Percentiles rank a stretch among this genome's conserved stretches.
phyloP scores from a whole-genome alignment of 2,113 vertebrate species.

The Corythornis cristatus region DNA sequence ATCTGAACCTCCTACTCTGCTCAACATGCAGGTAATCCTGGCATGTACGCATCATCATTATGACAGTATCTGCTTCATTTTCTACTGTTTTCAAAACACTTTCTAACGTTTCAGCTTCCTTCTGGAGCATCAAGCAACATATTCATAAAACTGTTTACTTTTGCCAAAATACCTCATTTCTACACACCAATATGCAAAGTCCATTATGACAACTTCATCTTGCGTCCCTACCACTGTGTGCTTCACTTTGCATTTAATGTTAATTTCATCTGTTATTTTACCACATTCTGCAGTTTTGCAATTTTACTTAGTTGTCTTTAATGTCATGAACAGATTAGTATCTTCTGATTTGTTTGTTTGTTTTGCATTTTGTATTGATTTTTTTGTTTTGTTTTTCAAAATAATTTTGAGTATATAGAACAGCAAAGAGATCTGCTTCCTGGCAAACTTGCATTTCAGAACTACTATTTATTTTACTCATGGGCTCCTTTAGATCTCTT shows the following conservation, averaged over 20 bases:
- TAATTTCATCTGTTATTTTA: constrained; percentile 2
- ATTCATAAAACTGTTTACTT: background rate
- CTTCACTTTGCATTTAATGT: background rate
- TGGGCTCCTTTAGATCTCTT: background rate
- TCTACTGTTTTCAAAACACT: background rate
- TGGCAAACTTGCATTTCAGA: background rate
- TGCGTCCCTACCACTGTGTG: background rate
- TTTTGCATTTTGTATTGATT: too few species aligned
- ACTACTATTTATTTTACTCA: background rate
- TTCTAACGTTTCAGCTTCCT: background rate
- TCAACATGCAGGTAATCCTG: background rate
- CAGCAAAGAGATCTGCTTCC: background rate
- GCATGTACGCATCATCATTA: background rate
- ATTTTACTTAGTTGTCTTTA: background rate
- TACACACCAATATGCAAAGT: background rate
- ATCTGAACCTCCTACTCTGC: background rate
- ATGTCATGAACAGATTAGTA: background rate
- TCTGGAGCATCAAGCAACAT: background rate
- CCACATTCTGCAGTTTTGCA: background rate
- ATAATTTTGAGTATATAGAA: background rate
- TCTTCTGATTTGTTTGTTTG: background rate
- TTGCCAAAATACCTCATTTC: background rate
- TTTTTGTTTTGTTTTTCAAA: background rate
- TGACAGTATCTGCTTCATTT: background rate
- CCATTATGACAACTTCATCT: background rate